Percentiles rank a stretch among this genome's conserved stretches.
Conservation (phyloP, 2,113 vertebrate species). For the Tachycineta bicolor region DNA sequence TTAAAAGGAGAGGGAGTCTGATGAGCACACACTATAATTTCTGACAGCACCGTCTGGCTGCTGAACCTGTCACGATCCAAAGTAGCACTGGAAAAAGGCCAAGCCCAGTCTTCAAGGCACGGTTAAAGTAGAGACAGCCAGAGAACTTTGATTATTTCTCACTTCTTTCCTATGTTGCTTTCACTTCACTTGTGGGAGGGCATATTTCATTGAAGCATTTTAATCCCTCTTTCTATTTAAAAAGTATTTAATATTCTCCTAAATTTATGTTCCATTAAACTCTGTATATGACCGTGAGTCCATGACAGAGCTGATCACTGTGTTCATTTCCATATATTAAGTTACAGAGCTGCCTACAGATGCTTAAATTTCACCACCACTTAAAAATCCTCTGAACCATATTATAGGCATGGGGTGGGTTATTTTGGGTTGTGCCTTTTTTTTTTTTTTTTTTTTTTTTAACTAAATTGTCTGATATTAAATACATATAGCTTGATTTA, state of each 20-base stretch:
- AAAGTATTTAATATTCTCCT: not conserved
- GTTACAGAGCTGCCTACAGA: not conserved
- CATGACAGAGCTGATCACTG: not conserved
- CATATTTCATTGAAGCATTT: not conserved
- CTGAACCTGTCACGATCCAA: not conserved
- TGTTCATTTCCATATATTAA: not conserved
- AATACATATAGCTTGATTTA: not conserved
- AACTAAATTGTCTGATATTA: not conserved
- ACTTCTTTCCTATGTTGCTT: not conserved
- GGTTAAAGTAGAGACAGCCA: not conserved
- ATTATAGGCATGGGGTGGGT: not conserved
- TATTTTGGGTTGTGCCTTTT: not conserved
- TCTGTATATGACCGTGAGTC: too few species aligned
- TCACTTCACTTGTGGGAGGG: not conserved
- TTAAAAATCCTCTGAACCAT: not conserved
- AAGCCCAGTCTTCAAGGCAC: not conserved
- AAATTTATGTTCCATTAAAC: not conserved
- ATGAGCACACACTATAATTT: slow-evolving; percentile 3
- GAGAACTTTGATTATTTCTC: not conserved
- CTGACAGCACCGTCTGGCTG: slow-evolving; percentile 10
- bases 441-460: not conserved
- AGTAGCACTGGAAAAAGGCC: not conserved
- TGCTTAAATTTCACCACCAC: not conserved
- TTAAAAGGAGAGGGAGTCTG: slow-evolving; percentile 52
- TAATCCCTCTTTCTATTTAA: not conserved